phyloP scores from a whole-genome alignment of 2,797 vertebrate species.

The Acrocephalus scirpaceus region DNA sequence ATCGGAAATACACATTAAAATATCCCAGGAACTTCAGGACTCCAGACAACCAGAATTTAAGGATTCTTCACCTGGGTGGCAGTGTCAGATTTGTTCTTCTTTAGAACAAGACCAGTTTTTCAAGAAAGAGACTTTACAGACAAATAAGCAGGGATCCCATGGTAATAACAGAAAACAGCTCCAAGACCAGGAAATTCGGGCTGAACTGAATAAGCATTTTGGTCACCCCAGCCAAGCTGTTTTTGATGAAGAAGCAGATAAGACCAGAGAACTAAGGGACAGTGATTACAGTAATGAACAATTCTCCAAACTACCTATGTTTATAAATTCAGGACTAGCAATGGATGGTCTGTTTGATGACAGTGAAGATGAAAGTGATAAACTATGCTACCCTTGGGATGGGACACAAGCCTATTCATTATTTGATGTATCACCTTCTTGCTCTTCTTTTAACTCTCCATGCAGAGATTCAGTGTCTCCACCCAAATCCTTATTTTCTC shows the following conservation, averaged over 20 bases:
- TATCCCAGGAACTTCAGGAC: slow-evolving; percentile 83
- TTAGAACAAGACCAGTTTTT: slow-evolving; percentile 78
- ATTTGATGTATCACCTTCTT: slow-evolving; percentile 91
- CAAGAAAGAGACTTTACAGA: slow-evolving; percentile 79
- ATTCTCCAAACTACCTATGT: slow-evolving; percentile 85
- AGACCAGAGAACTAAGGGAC: slow-evolving; percentile 80
- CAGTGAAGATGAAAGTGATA: slow-evolving; percentile 91
- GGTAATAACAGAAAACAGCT: slow-evolving; percentile 89
- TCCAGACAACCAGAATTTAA: slow-evolving; percentile 88
- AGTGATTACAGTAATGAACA: slow-evolving; percentile 82
- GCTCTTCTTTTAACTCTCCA: slow-evolving; percentile 93
- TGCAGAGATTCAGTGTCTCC: slow-evolving; percentile 93
- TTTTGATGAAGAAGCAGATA: slow-evolving; percentile 83
- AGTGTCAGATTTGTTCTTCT: slow-evolving; percentile 81
- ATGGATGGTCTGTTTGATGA: slow-evolving; percentile 87
- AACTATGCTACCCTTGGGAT: slow-evolving; percentile 92
- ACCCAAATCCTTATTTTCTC: slow-evolving; percentile 88
- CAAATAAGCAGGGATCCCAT: slow-evolving; percentile 74
- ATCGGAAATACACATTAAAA: slow-evolving; percentile 81
- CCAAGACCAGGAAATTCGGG: slow-evolving; percentile 95
- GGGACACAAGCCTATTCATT: slow-evolving; percentile 92
- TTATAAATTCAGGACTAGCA: slow-evolving; percentile 89
- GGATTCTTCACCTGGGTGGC: slow-evolving; percentile 85
- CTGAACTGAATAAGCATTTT: slow-evolving; percentile 99
- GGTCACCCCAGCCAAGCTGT: slow-evolving; percentile 91